phyloP scores from a whole-genome alignment of 2,888 invertebrate species.

The Caenorhabditis japonica region DNA sequence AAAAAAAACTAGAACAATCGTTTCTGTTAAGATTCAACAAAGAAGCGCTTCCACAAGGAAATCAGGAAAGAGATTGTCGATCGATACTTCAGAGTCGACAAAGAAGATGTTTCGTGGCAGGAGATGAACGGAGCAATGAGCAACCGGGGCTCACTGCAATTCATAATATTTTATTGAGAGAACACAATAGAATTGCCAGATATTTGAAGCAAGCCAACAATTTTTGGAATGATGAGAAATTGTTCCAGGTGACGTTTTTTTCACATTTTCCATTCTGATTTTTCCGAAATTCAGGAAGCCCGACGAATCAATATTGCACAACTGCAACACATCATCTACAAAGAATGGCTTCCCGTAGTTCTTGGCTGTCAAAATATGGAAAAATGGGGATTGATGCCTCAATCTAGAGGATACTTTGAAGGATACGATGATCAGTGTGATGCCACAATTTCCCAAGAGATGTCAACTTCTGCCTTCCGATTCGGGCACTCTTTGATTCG shows the following conservation, averaged over 20 bases:
- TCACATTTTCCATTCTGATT: not conserved
- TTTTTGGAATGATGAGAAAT: slow-evolving; percentile 78
- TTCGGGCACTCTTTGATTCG: slow-evolving; percentile 85
- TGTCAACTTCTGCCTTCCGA: slow-evolving; percentile 84
- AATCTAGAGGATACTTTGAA: slow-evolving; percentile 79
- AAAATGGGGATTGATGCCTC: slow-evolving; percentile 87
- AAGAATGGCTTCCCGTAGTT: slow-evolving; percentile 83
- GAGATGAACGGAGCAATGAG: slow-evolving; percentile 75
- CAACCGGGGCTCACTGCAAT: slow-evolving; percentile 76
- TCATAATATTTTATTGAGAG: slow-evolving; percentile 75
- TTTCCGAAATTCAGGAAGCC: slow-evolving; percentile 75
- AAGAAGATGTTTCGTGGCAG: slow-evolving; percentile 63
- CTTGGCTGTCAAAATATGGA: slow-evolving; percentile 87
- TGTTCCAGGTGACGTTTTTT: slow-evolving; percentile 71
- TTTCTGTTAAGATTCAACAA: slow-evolving; percentile 64
- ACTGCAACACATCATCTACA: slow-evolving; percentile 81
- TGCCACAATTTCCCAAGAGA: slow-evolving; percentile 87
- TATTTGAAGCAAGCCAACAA: slow-evolving; percentile 74
- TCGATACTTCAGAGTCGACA: slow-evolving; percentile 48
- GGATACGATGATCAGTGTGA: slow-evolving; percentile 83
- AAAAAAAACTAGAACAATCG: not conserved
- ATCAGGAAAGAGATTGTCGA: slow-evolving; percentile 76
- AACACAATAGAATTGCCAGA: slow-evolving; percentile 76
- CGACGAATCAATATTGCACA: slow-evolving; percentile 79
- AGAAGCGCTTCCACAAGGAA: slow-evolving; percentile 77